Evolutionary conservation across 2,113 vertebrate species (phyloP).

Genomic region (Poeciliopsis occidentalis): DNA sequence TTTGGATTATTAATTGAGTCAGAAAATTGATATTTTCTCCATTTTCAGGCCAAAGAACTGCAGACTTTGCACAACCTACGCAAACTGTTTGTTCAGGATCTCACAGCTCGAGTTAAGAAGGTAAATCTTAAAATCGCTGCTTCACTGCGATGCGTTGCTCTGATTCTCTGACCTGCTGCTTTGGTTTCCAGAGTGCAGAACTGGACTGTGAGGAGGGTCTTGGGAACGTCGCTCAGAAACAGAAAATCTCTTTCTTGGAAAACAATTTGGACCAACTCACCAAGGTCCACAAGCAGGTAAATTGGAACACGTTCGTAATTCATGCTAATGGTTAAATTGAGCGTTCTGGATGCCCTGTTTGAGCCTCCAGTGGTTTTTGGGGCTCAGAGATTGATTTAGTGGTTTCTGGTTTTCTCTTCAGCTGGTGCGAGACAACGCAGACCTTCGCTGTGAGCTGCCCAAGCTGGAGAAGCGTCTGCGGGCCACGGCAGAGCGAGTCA

Average conservation of each 20-base stretch:
- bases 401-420: conserved; percentile 43
- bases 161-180: not conserved
- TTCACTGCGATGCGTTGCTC: not conserved
- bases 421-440: conserved; percentile 93
- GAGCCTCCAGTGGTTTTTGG: not conserved
- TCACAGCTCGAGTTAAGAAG: conserved; percentile 91
- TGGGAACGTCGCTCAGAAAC: conserved; percentile 89
- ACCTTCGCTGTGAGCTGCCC: conserved; percentile 95
- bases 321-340: not conserved
- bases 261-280: conserved; percentile 96
- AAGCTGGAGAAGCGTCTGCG: conserved; percentile 94
- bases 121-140: conserved; percentile 62
- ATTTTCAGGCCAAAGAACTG: conserved; percentile 87
- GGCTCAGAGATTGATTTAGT: not conserved
- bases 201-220: conserved; percentile 89
- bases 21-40: not conserved
- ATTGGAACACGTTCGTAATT: not conserved
- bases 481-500: conserved; percentile 90
- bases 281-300: conserved; percentile 95
- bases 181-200: conserved; percentile 83
- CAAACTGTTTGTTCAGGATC: conserved; percentile 91
- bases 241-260: conserved; percentile 96
- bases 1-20: too few relatives aligned
- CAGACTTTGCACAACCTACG: conserved; percentile 94
- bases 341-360: too few relatives aligned